phyloP scores from a whole-genome alignment of 1,140 invertebrate genomes.

The Lamellibrachia luymesi region DNA sequence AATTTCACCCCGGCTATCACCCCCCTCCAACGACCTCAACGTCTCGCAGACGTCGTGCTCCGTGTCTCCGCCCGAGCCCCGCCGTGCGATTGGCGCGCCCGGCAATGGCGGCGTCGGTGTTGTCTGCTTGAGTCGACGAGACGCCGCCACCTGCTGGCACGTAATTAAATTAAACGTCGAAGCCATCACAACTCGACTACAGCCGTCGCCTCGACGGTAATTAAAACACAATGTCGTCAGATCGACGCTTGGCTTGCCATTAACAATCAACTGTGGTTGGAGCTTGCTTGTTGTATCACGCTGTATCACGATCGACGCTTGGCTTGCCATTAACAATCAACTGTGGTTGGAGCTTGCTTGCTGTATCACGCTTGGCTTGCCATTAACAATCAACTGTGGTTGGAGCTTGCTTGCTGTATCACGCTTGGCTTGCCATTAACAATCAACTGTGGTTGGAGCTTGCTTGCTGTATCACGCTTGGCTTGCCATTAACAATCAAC shows the following conservation, averaged over 20 bases:
- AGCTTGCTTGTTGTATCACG: background rate
- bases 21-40: background rate
- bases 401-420: too few species aligned
- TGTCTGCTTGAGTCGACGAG: background rate
- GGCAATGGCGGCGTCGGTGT: background rate
- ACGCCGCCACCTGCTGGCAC: background rate
- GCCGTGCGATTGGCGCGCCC: background rate
- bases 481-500: too few species aligned
- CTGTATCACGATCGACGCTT: too few species aligned
- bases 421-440: too few species aligned
- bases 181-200: background rate
- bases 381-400: too few species aligned
- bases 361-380: too few species aligned
- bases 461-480: too few species aligned
- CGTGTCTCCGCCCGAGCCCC: background rate
- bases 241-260: background rate
- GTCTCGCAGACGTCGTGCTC: background rate
- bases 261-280: background rate
- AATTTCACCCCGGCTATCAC: background rate
- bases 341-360: too few species aligned
- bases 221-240: slow-evolving; percentile 5
- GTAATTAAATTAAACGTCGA: slow-evolving; percentile 5
- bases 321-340: too few species aligned
- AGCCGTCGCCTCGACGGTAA: background rate
- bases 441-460: too few species aligned